A percentile compares a stretch with the other conserved stretches of the same genome.
phyloP scores from a whole-genome alignment of 2,888 invertebrate genomes.

The Drosophila meridiana region DNA sequence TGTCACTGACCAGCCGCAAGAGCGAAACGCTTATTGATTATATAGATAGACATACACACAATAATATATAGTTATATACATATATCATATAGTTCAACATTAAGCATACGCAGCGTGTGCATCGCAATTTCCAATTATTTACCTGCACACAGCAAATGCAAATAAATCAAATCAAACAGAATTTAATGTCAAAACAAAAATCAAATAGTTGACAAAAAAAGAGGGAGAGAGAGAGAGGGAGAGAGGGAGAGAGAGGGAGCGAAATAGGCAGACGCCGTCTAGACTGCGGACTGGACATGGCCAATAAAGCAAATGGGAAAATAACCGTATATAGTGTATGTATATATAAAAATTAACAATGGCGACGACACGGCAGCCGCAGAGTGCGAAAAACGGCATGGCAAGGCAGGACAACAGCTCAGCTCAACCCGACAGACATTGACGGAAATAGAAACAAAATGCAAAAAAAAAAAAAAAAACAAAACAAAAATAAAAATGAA shows the following conservation, averaged over 20 bases:
- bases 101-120: constrained; percentile 35
- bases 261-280: constrained; percentile 45
- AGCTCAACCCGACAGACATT: constrained; percentile 25
- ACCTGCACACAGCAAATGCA: constrained; percentile 36
- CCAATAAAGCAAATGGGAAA: constrained; percentile 76
- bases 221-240: constrained; percentile 17
- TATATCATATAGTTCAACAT: constrained; percentile 5
- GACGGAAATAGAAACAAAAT: constrained; percentile 40
- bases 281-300: constrained; percentile 61
- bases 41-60: neutral
- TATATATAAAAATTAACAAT: constrained; percentile 72
- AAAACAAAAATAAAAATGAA: neutral
- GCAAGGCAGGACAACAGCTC: constrained; percentile 40
- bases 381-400: constrained; percentile 54
- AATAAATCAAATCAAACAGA: constrained; percentile 48
- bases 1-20: constrained; percentile 65
- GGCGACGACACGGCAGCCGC: constrained; percentile 70
- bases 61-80: neutral
- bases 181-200: constrained; percentile 55
- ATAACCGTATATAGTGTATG: constrained; percentile 41
- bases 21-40: constrained; percentile 63
- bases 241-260: constrained; percentile 14
- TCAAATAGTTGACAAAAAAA: constrained; percentile 53
- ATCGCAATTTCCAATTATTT: constrained; percentile 62
- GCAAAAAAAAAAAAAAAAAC: neutral